A percentile compares a stretch with the other conserved stretches of the same genome.
These are phyloP conservation scores for Tinea semifulvella DNA, from an alignment of 2,888 invertebrate genomes.

Conservation along the genomic window DNA sequence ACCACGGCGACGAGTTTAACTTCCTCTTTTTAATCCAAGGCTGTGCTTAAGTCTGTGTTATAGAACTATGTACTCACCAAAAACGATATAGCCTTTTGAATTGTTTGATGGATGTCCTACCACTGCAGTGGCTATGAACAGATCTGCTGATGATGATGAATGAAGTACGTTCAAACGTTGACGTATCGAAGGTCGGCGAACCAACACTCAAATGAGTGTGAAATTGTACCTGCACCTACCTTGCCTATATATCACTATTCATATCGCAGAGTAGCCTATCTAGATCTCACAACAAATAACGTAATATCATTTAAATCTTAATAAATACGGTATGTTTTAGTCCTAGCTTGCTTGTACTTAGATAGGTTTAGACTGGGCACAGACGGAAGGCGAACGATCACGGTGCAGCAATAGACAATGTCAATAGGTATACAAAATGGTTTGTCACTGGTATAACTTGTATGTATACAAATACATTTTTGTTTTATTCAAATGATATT, in stretches of 20 bases:
- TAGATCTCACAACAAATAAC: slow-evolving; percentile 43
- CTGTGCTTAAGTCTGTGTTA: too few species aligned
- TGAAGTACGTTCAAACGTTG: slow-evolving; percentile 41
- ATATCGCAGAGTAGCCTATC: neutral
- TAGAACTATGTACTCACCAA: slow-evolving; percentile 2
- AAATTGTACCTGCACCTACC: slow-evolving; percentile 15
- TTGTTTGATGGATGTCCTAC: slow-evolving; percentile 42
- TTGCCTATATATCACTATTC: neutral
- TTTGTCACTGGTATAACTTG: too few species aligned
- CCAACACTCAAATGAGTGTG: slow-evolving; percentile 54
- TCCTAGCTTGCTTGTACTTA: too few species aligned
- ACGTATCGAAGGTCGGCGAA: slow-evolving; percentile 26
- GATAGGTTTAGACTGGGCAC: too few species aligned
- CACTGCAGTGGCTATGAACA: slow-evolving; percentile 60
- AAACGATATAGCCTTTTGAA: neutral
- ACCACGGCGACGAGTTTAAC: too few species aligned
- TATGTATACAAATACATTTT: too few species aligned
- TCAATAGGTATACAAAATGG: too few species aligned
- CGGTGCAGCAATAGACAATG: too few species aligned
- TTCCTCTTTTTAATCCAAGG: too few species aligned
- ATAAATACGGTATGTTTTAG: too few species aligned
- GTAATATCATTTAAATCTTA: slow-evolving; percentile 38
- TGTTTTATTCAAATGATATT: too few species aligned
- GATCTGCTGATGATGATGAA: slow-evolving; percentile 29
- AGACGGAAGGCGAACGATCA: too few species aligned